These are phyloP conservation scores for Hermaeophaga mercurialis DNA, from an alignment of 2,888 invertebrate species.

Conservation along the genomic window DNA sequence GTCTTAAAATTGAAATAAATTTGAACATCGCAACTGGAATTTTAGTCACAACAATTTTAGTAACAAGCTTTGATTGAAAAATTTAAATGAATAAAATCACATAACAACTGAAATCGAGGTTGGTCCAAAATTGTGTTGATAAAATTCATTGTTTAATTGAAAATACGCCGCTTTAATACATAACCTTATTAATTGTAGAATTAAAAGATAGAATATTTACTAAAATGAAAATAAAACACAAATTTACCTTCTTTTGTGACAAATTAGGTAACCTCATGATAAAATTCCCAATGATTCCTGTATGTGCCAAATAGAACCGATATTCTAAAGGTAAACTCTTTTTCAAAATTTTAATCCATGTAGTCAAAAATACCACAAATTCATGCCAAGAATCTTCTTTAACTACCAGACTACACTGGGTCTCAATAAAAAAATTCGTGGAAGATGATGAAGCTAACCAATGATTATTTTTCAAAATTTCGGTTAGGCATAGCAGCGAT, in stretches of 20 bases:
- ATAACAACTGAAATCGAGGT: too few species aligned
- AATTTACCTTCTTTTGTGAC: conserved; percentile 18
- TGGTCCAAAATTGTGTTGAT: too few species aligned
- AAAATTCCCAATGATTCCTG: conserved; percentile 26
- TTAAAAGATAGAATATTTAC: too few species aligned
- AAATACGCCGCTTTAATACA: too few species aligned
- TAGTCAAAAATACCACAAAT: conserved; percentile 21
- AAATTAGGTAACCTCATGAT: conserved; percentile 19
- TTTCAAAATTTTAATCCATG: conserved; percentile 28
- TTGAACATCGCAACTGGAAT: too few species aligned
- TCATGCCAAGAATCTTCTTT: conserved; percentile 23
- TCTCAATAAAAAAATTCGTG: conserved; percentile 27
- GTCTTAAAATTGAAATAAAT: too few species aligned
- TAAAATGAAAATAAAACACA: too few species aligned
- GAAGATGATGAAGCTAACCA: conserved; percentile 22
- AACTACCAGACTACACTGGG: conserved; percentile 25
- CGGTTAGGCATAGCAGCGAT: conserved; percentile 25
- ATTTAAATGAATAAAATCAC: too few species aligned
- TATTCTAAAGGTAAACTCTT: neutral
- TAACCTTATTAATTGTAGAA: too few species aligned
- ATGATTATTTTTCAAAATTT: conserved; percentile 18
- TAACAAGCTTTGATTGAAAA: too few species aligned
- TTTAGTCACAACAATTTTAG: too few species aligned
- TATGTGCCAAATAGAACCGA: conserved; percentile 13
- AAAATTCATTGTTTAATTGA: too few species aligned